phyloP scores from a whole-genome alignment of 2,797 vertebrate species.

The Halcyon badia region DNA sequence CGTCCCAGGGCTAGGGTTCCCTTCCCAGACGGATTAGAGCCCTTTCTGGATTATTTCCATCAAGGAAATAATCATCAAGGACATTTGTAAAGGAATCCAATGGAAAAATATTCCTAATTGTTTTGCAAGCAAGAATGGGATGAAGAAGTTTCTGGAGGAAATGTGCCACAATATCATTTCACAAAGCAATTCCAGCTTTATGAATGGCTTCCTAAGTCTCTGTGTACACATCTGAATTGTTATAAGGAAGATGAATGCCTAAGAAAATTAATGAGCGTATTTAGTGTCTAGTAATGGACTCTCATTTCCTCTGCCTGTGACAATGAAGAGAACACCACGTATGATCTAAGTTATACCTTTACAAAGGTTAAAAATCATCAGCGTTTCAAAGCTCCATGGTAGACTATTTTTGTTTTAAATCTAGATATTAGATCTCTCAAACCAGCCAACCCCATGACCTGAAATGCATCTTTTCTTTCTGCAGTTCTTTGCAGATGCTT shows the following conservation, averaged over 20 bases:
- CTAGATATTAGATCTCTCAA: neutral
- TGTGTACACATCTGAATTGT: neutral
- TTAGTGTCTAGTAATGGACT: neutral
- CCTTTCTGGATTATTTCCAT: neutral
- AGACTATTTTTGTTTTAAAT: neutral
- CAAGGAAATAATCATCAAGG: neutral
- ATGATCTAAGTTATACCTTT: neutral
- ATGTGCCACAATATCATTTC: neutral
- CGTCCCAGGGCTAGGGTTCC: neutral
- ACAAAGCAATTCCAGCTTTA: neutral
- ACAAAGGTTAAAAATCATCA: neutral
- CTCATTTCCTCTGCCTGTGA: neutral
- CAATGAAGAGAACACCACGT: neutral
- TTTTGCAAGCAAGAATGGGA: neutral
- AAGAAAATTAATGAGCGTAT: slow-evolving; percentile 36
- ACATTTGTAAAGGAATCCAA: neutral
- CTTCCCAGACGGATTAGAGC: neutral
- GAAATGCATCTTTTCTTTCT: neutral
- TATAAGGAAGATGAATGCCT: slow-evolving; percentile 14
- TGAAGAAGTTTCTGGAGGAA: neutral
- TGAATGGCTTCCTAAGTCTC: slow-evolving; percentile 10
- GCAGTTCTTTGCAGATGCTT: neutral
- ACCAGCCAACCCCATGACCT: neutral
- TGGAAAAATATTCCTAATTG: neutral
- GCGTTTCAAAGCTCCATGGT: neutral